Base-by-base conservation (phyloP, 2,113 vertebrate species). In the Caretta caretta region DNA sequence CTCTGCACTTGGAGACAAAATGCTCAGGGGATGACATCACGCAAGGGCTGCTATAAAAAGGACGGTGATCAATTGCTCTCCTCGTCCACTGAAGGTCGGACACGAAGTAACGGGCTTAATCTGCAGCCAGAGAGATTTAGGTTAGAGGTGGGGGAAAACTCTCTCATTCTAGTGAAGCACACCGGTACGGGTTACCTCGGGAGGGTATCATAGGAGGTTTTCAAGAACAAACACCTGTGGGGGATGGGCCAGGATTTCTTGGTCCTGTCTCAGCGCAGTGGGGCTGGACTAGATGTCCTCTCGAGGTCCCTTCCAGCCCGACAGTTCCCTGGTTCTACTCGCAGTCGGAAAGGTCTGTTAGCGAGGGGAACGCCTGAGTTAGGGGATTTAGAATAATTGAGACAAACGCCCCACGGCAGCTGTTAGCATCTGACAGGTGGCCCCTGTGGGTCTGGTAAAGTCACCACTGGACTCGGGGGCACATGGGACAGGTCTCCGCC, bases 1-100 rank as follows among this genome's bases (percentile, higher is more conserved):
- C n/a, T n/a, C 6, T 16, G 10, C 35, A 4, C n/a, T 8, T 10
- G 8, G 25, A 49, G 76, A 57, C 1, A 5, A 46, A 2, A 69
- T n/a, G 62, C 17, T 69, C n/a, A 2, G 10, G 65, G 19, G 65
- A 10, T 72, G 65, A 72, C 65, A 19, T 72, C 65, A 72, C n/a
- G 38, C n/a, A 9, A 38, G 65, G 62, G 65, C 65, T 20, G 17
- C 62, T 35, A 16, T 65, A 35, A 29, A 62, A 22, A 53, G 27
- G 53, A 24, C 12, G 19, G 3, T 6, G 78, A 72, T 72, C 65
- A 38, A 20, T 22, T n/a, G 65, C 65, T 72, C n/a, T 38, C 65
- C 65, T 38, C 38, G n/a, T 38, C 65, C 19, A 8, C 20, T 50
- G 54, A 17, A 48, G 76, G 59, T 24, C 46, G 11, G 76, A 35